A percentile compares a stretch with the other conserved stretches of the same genome.
Evolutionary conservation across 2,113 vertebrate species (phyloP).

Genomic region (Pelmatolapia mariae): DNA sequence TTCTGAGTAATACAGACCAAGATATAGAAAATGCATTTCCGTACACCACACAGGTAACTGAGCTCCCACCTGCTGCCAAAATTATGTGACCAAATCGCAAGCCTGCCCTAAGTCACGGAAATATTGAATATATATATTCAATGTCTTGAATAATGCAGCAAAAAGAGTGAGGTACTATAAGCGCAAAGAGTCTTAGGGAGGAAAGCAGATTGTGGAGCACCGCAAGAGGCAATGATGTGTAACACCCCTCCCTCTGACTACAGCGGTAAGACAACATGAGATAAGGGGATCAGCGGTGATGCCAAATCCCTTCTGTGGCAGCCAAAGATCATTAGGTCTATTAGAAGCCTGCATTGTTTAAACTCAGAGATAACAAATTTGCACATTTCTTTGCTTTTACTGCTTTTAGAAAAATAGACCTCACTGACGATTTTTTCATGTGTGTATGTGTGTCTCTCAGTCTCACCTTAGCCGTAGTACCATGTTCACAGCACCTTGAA

Average conservation of each 20-base stretch:
- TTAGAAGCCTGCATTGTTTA: background rate
- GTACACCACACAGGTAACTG: background rate
- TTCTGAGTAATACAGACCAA: background rate
- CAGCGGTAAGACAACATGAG: background rate
- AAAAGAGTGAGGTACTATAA: background rate
- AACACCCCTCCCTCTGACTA: conserved; percentile 66
- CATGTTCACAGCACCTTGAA: conserved; percentile 87
- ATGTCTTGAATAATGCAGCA: background rate
- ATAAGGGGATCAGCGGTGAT: conserved; percentile 5
- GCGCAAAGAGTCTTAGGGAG: background rate
- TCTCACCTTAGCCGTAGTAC: conserved; percentile 95
- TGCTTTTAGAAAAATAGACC: background rate
- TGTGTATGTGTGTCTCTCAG: background rate
- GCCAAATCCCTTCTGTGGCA: background rate
- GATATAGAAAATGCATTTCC: background rate
- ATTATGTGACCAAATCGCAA: background rate
- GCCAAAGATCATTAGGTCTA: background rate
- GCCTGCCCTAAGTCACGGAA: background rate
- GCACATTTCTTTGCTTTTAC: background rate
- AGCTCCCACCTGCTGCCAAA: background rate
- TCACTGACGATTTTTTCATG: background rate
- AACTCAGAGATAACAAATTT: background rate
- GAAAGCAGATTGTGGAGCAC: background rate
- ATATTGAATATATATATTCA: no score
- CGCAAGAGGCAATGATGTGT: conserved; percentile 4